Evolutionary conservation across 2,888 invertebrate genomes (phyloP), one percentile per base, ranked within the genome.

Genomic region (Meliscaeva auricollis): DNA sequence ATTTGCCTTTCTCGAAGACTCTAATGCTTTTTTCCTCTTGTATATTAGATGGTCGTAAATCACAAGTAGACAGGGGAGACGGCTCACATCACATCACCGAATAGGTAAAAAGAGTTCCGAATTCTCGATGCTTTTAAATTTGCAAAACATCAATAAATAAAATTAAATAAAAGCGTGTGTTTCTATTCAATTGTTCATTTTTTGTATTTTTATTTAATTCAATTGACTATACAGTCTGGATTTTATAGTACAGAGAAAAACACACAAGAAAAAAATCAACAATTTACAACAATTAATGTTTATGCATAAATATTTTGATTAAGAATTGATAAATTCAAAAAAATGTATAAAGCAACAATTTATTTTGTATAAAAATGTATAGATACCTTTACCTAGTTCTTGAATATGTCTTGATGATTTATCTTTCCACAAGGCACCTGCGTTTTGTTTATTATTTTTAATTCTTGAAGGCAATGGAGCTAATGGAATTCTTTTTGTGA

Each of bases 11-110:
- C n/a, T n/a, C 41, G 9, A 17, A 68, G 60, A 74, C 2, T 69
- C 54, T n/a, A 60, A 72, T 58, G 70, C n/a, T n/a, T 9, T 38
- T 56, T 48, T 56, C 30, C 54, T 48, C n/a, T n/a, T n/a, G n/a
- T n/a, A 62, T 54, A 32, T 54, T 75, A 38, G 56, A 46, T 50
- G 77, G 72, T 82, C 72, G 78, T 83, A 83, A 83, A 78, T 83
- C 83, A 83, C 78, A 15, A 15, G 72, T 15, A 58, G 60, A 54
- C 54, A 30, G 26, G 4, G 26, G 3, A 44, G 44, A 15, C n/a
- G 15, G 41, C 22, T n/a, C 41, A 41, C 13, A 22, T 41, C 38
- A 15, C 17, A 22, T 41, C 38, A 15, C 17, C 60, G 8, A 41
- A 26, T 60, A 41, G 38, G 20, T 38, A 35, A 30, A 20, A 20